These are phyloP conservation scores for Macropus fuliginosus DNA, from an alignment of 2,797 vertebrate genomes.

Conservation along the genomic window DNA sequence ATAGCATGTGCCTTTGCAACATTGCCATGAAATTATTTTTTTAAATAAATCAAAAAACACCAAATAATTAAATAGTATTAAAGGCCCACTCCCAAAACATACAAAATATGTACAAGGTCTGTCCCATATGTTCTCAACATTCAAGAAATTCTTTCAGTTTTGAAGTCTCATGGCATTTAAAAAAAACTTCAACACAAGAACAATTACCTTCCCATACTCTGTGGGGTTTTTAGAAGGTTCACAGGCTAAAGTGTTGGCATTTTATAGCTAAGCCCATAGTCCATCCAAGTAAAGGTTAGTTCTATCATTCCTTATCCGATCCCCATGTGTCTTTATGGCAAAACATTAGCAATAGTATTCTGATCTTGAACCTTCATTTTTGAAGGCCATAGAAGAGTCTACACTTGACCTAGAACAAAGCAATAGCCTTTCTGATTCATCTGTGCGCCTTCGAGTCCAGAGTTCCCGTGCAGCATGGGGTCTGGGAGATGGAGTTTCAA, in stretches of 20 bases:
- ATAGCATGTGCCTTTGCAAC: background rate
- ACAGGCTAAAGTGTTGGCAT: background rate
- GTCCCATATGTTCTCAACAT: constrained; percentile 20
- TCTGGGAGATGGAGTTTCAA: constrained; percentile 94
- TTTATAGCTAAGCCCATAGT: constrained; percentile 7
- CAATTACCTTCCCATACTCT: background rate
- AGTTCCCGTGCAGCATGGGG: constrained; percentile 90
- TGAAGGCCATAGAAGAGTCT: constrained; percentile 94
- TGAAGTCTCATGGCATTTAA: constrained; percentile 18
- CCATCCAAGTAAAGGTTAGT: constrained; percentile 46
- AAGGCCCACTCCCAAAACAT: background rate
- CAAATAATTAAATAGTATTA: constrained; percentile 18
- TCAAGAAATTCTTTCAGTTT: constrained; percentile 43
- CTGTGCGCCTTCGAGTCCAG: constrained; percentile 91
- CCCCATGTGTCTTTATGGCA: background rate
- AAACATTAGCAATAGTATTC: constrained; percentile 91
- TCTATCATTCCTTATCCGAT: background rate
- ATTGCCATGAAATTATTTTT: constrained; percentile 47
- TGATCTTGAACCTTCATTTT: constrained; percentile 90
- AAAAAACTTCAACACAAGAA: constrained; percentile 4
- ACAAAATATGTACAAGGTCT: constrained; percentile 4
- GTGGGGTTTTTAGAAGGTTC: constrained; percentile 21
- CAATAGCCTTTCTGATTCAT: constrained; percentile 92
- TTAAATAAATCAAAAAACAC: constrained; percentile 45
- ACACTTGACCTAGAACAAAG: constrained; percentile 94